Base-by-base conservation (phyloP, 2,888 invertebrate genomes). In the Anarsia innoxiella region DNA sequence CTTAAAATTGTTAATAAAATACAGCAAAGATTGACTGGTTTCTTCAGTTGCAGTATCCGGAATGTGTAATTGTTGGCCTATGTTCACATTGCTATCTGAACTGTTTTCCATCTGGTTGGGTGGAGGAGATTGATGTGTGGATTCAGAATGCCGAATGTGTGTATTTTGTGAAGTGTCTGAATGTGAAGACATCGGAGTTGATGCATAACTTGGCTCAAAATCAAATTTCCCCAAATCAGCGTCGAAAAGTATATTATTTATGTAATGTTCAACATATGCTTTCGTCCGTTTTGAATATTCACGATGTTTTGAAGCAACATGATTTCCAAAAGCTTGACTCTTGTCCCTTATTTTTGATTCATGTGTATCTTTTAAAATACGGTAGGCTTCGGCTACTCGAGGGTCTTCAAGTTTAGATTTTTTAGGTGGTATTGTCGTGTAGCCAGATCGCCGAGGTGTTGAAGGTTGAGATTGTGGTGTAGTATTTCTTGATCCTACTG, bases 261-360 rank as follows among this genome's bases (percentile, higher is more conserved):
- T 45, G 34, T 43, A 43, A 43, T 40, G 36, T 45, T 45, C 40
- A 40, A 40, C 45, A 40, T 41, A 37, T 39, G 41, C 32, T 43
- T 39, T 39, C 34, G 42, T 34, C 31, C 44, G 12, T 38, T 31
- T 30, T 34, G 37, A 37, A 30, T 39, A 40, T 39, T 37, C 37
- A 35, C 40, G 37, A 40, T 37, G 32, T 40, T 41, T 44, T 36
- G 44, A 44, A 40, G 44, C 40, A 16, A 39, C 41, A 37, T 32
- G 38, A 37, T 47, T 43, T 47, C 41, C 47, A 45, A 45, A 47
- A 45, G 45, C 44, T 44, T 48, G 45, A 48, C 44, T 46, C n/a
- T n/a, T n/a, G n/a, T n/a, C n/a, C n/a, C n/a, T n/a, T n/a, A n/a
- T n/a, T n/a, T n/a, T n/a, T n/a, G n/a, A n/a, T n/a, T n/a, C n/a